phyloP scores from a whole-genome alignment of 1,140 invertebrate species.

The Trypoxylus dichotomus region DNA sequence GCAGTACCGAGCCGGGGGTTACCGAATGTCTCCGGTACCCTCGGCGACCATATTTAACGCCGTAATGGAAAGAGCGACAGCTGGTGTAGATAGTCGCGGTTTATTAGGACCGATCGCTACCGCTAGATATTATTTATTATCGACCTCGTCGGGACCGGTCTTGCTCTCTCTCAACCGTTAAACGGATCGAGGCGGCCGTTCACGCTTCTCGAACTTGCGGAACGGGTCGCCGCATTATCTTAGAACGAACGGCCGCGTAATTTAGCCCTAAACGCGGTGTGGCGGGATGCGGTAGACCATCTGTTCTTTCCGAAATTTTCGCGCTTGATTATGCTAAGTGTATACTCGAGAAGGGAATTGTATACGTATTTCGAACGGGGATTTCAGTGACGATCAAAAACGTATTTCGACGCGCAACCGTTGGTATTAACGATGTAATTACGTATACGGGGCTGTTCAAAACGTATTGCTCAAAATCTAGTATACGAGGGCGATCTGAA shows the following conservation, averaged over 20 bases:
- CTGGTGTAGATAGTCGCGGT: conserved; percentile 20
- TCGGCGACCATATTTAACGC: not conserved
- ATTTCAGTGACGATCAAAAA: too few relatives aligned
- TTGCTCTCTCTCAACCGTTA: not conserved
- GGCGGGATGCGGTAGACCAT: not conserved
- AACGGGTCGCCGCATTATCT: too few relatives aligned
- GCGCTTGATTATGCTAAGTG: not conserved
- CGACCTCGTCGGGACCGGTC: not conserved
- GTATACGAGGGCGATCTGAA: too few relatives aligned
- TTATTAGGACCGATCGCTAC: conserved; percentile 16
- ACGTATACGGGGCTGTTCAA: too few relatives aligned
- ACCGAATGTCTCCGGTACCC: not conserved
- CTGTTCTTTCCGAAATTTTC: not conserved
- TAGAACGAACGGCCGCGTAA: not conserved
- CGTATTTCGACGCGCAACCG: too few relatives aligned
- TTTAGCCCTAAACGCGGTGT: not conserved
- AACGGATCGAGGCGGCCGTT: not conserved
- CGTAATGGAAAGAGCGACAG: not conserved
- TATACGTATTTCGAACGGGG: too few relatives aligned
- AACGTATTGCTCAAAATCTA: too few relatives aligned
- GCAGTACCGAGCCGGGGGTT: not conserved
- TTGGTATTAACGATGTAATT: too few relatives aligned
- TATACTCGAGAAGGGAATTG: too few relatives aligned
- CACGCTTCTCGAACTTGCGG: not conserved
- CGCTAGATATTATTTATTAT: conserved; percentile 14